Evolutionary conservation across 2,113 vertebrate species (phyloP).

Genomic region (Thalassarche chlororhynchos): DNA sequence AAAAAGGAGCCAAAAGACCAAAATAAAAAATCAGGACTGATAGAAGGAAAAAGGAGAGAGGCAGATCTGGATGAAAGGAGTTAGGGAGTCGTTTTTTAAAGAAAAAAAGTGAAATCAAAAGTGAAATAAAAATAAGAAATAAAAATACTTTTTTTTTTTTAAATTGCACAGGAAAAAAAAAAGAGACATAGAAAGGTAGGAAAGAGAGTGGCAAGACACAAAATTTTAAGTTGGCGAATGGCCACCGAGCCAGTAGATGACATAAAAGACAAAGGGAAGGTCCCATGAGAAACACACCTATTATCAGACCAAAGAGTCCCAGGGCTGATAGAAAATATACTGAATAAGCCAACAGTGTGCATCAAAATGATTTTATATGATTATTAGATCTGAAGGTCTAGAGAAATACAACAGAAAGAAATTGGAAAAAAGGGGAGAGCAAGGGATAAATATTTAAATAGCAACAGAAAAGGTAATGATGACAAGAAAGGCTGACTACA

Average conservation of each 20-base stretch:
- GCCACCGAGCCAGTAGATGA: not conserved
- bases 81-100: not conserved
- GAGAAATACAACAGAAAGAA: not conserved
- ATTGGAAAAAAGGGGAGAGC: not conserved
- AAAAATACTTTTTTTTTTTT: not conserved
- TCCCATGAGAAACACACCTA: not conserved
- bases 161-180: not conserved
- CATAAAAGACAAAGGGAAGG: not conserved
- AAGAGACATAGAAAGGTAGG: not conserved
- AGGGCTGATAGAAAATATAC: not conserved
- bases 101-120: not conserved
- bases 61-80: not conserved
- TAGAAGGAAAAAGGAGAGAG: not conserved
- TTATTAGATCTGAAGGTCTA: not conserved
- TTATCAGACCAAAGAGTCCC: not conserved
- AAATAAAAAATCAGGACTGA: not conserved
- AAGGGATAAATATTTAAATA: not conserved
- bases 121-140: not conserved
- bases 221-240: not conserved
- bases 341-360: not conserved
- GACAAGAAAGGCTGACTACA: not conserved
- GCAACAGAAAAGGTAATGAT: not conserved
- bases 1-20: not conserved
- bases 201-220: not conserved
- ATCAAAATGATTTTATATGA: not conserved